Evolutionary conservation across 2,797 vertebrate species (phyloP), one percentile per base, ranked within the genome.

Genomic region (Sphaeramia orbicularis): DNA sequence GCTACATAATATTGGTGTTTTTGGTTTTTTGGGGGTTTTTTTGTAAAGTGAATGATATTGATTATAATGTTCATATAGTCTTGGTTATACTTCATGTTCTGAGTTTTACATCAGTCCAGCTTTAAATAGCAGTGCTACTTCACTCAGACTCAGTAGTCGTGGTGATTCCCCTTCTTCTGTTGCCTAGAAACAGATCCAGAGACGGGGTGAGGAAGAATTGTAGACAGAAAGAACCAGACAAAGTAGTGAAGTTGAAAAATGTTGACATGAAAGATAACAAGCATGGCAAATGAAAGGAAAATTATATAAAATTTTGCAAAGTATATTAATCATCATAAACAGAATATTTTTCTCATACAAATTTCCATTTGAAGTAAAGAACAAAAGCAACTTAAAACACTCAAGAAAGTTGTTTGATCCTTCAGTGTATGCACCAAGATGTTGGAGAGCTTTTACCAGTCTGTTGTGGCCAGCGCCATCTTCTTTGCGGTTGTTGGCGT

Each of bases 111-210:
- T 75, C 59, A 52, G 67, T 53, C n/a, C 65, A 30, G 65, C 66
- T 83, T 80, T 80, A 80, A 86, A 80, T 83, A 81, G 74, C 74
- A 7, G 66, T 74, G 74, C 71, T 47, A 56, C 7, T 30, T 37
- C 51, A 53, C 57, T 68, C 60, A 54, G 60, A 78, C 75, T 9
- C 64, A 6, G 67, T 67, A 57, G 84, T 62, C 71, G 21, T 60
- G 63, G 69, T 56, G 59, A 72, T 73, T 76, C 62, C 65, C 43
- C 53, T 80, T 76, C 64, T 76, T 65, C 62, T 10, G 88, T 90
- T 89, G 86, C 90, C 78, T 85, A 35, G 90, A 83, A 77, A 89
- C 86, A 0, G 71, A 79, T 75, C 11, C 50, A 44, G 68, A 76
- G 78, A 78, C 52, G 2, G 50, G 50, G 60, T 16, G 41, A 52